phyloP scores from a whole-genome alignment of 2,888 invertebrate species.

The Pollenia griseotomentosa region DNA sequence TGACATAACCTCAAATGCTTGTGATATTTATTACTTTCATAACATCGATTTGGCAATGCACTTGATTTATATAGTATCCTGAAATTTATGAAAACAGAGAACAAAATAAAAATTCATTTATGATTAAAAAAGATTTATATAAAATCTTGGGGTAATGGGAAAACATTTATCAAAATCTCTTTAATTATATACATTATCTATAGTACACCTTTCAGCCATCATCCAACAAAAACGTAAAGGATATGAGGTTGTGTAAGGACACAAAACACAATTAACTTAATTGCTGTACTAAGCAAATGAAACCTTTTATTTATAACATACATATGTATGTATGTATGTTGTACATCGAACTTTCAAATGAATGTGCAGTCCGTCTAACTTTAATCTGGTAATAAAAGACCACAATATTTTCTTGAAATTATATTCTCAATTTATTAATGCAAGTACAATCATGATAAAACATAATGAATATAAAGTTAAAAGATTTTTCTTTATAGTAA shows the following conservation, averaged over 20 bases:
- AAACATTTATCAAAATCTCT: conserved; percentile 33
- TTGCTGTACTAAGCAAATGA: not conserved
- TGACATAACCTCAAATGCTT: conserved; percentile 39
- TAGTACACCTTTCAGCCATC: not conserved
- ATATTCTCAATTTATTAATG: no score
- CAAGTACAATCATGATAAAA: no score
- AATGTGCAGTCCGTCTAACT: not conserved
- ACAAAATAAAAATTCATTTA: conserved; percentile 1
- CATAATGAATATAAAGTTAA: no score
- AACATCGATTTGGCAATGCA: conserved; percentile 41
- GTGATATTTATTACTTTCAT: conserved; percentile 40
- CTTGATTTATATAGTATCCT: conserved; percentile 27
- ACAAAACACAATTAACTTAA: conserved; percentile 26
- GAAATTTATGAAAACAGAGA: conserved; percentile 22
- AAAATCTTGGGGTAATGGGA: conserved; percentile 1
- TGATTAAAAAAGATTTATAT: not conserved
- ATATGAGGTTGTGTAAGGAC: conserved; percentile 1
- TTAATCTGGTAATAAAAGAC: no score
- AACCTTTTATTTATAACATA: not conserved
- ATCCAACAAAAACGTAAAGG: not conserved
- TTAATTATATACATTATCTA: not conserved
- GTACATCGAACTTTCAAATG: not conserved
- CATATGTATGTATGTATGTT: not conserved
- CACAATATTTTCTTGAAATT: no score
- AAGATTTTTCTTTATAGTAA: no score